A percentile compares a stretch with the other conserved stretches of the same genome.
Conservation (phyloP, 2,797 vertebrate genomes). For the Urosaurus nigricauda region DNA sequence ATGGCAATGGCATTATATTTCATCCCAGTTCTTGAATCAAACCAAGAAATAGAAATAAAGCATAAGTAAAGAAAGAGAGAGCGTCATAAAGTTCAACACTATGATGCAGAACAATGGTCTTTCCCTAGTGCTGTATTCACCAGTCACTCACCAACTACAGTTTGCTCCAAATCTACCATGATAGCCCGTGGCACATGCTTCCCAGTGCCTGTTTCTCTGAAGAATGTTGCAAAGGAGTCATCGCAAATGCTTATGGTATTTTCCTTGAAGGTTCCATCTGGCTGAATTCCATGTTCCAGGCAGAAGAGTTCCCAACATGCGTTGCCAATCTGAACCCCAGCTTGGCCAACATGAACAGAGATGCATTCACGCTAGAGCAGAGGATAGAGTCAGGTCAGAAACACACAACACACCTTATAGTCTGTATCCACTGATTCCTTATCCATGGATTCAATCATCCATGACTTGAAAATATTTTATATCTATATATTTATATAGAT, state of each 20-base stretch:
- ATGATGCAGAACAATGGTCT: not conserved
- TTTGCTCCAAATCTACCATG: slow-evolving; percentile 83
- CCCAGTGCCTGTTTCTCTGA: slow-evolving; percentile 79
- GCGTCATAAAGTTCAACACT: not conserved
- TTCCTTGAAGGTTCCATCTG: slow-evolving; percentile 76
- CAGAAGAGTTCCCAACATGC: slow-evolving; percentile 84
- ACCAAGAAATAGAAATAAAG: not conserved
- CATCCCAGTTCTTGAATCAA: slow-evolving; percentile 9
- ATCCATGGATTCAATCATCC: too few species aligned
- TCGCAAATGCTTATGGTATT: slow-evolving; percentile 60
- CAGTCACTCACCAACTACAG: slow-evolving; percentile 79
- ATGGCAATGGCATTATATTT: not conserved
- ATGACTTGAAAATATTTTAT: too few species aligned
- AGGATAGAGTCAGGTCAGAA: not conserved
- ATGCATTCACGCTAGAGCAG: slow-evolving; percentile 74
- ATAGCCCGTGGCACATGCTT: slow-evolving; percentile 80
- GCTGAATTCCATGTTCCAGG: slow-evolving; percentile 81
- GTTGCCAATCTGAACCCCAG: slow-evolving; percentile 76
- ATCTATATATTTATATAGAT: too few species aligned
- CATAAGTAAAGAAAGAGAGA: not conserved
- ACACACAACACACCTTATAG: not conserved
- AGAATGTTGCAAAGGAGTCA: slow-evolving; percentile 84
- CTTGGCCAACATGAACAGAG: slow-evolving; percentile 77
- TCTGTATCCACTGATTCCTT: too few species aligned
- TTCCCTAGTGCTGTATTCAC: slow-evolving; percentile 47